phyloP scores from a whole-genome alignment of 53 echinoderm and acorn worm genomes.

The Echinarachnius parma region DNA sequence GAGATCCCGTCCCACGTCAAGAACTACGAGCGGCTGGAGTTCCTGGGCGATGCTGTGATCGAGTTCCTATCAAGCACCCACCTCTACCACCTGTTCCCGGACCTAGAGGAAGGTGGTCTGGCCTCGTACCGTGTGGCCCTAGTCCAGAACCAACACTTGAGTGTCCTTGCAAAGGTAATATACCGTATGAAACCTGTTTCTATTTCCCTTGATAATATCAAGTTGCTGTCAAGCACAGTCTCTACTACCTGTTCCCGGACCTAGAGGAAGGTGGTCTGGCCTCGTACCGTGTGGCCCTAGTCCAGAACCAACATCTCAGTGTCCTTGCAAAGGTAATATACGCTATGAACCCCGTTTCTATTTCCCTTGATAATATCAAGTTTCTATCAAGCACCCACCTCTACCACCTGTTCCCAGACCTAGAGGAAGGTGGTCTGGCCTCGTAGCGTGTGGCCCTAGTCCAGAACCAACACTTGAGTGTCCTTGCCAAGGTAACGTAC shows the following conservation, averaged over 20 bases:
- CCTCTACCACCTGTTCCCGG: constrained; percentile 86
- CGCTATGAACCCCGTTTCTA: too few species aligned
- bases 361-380: too few species aligned
- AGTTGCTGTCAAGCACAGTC: too few species aligned
- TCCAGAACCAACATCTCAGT: constrained; percentile 94
- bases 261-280: constrained; percentile 92
- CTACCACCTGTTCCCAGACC: constrained; percentile 85
- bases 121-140: constrained; percentile 86
- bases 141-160: constrained; percentile 95
- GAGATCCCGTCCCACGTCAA: constrained; percentile 81
- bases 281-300: constrained; percentile 82
- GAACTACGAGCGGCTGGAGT: constrained; percentile 94
- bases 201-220: too few species aligned
- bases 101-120: constrained; percentile 88
- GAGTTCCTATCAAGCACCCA: constrained; percentile 89
- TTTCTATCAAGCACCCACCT: constrained; percentile 85
- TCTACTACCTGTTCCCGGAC: constrained; percentile 89
- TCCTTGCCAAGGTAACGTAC: constrained; percentile 89
- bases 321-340: constrained; percentile 89
- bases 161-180: constrained; percentile 87
- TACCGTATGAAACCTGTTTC: too few species aligned
- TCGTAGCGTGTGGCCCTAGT: constrained; percentile 87
- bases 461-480: constrained; percentile 92
- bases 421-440: constrained; percentile 91
- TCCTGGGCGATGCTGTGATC: constrained; percentile 95